These are phyloP conservation scores for Cladorhizidae sp. DNA, from an alignment of 37 sponge, comb jelly and placozoan genomes.

Conservation along the genomic window DNA sequence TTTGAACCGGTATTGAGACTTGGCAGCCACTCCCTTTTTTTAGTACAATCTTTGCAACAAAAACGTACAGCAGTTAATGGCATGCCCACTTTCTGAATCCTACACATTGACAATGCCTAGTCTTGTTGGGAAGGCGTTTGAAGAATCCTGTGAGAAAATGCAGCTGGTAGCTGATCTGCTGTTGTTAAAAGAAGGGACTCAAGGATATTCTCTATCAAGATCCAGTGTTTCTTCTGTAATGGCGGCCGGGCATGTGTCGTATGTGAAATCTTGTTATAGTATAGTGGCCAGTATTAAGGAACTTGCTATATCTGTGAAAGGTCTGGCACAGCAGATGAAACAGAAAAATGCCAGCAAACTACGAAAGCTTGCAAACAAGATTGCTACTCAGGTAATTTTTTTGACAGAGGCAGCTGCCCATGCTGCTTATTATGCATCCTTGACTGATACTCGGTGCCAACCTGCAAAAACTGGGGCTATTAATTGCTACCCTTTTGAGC, in stretches of 20 bases:
- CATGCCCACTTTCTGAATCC: too few species aligned
- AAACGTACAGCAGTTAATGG: too few species aligned
- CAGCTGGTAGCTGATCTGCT: constrained; percentile 61
- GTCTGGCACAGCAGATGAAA: constrained; percentile 40
- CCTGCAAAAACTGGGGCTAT: constrained; percentile 53
- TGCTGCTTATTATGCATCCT: constrained; percentile 67
- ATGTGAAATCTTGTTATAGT: constrained; percentile 52
- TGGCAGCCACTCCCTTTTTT: too few species aligned
- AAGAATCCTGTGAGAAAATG: constrained; percentile 55
- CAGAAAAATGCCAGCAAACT: constrained; percentile 17
- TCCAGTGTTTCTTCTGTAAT: constrained; percentile 14
- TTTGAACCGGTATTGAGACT: too few species aligned
- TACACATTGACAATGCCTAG: not conserved
- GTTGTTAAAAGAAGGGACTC: not conserved
- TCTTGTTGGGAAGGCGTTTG: constrained; percentile 9
- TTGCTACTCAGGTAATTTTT: constrained; percentile 63
- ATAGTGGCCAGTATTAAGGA: constrained; percentile 75
- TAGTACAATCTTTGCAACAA: too few species aligned
- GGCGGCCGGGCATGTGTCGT: constrained; percentile 20
- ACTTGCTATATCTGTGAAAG: constrained; percentile 58
- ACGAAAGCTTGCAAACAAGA: constrained; percentile 1
- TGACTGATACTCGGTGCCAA: constrained; percentile 38
- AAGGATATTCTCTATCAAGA: not conserved
- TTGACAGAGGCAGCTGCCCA: constrained; percentile 82
- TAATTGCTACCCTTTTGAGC: constrained; percentile 61